phyloP scores from a whole-genome alignment of 2,888 invertebrate species.

The Sinhomidia bicolor region DNA sequence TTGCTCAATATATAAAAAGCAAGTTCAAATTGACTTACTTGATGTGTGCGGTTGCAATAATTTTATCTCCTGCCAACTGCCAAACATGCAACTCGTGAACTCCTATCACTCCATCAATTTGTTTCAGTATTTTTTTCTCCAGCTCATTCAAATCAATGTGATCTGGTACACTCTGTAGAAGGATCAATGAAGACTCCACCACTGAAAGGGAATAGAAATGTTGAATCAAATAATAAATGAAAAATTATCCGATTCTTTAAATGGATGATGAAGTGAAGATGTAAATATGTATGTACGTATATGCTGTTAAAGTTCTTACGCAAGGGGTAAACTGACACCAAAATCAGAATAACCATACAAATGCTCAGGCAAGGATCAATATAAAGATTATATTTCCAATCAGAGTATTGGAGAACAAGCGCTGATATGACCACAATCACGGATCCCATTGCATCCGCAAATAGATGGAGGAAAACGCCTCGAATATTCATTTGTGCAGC shows the following conservation, averaged over 20 bases:
- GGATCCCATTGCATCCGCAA: conserved; percentile 98
- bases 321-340: conserved; percentile 94
- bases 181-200: conserved; percentile 95
- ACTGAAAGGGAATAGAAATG: too few species aligned
- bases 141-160: conserved; percentile 96
- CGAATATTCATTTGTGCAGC: conserved; percentile 95
- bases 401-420: conserved; percentile 87
- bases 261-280: too few species aligned
- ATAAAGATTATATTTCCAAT: conserved; percentile 88
- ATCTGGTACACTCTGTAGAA: conserved; percentile 98
- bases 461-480: conserved; percentile 96
- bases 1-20: too few species aligned
- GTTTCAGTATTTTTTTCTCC: conserved; percentile 91
- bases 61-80: conserved; percentile 97
- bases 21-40: conserved; percentile 2
- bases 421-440: conserved; percentile 95
- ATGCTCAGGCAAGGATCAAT: conserved; percentile 97
- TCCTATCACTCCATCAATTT: conserved; percentile 95
- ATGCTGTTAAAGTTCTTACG: conserved; percentile 51
- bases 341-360: conserved; percentile 91
- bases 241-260: too few species aligned
- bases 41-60: conserved; percentile 98
- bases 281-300: too few species aligned
- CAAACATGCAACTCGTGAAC: conserved; percentile 97
- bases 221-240: too few species aligned